Conservation (phyloP, 1,140 invertebrate genomes). For the Cydia strobilella region DNA sequence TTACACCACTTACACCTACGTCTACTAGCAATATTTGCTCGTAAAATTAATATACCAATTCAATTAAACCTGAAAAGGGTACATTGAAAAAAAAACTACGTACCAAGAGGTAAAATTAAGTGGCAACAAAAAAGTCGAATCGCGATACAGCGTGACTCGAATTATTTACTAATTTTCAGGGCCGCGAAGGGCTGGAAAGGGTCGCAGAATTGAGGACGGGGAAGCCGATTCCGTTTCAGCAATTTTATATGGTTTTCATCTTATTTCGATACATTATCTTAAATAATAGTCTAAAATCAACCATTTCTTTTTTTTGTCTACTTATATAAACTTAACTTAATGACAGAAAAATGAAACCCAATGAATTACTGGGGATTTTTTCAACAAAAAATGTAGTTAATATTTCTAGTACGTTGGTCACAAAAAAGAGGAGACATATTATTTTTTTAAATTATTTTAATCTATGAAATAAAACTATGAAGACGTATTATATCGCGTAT, state of each 20-base stretch:
- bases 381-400: too few species aligned
- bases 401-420: not conserved
- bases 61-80: not conserved
- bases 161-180: not conserved
- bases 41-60: not conserved
- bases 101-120: not conserved
- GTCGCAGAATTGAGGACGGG: not conserved
- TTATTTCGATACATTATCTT: not conserved
- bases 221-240: too few species aligned
- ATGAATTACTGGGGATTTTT: too few species aligned
- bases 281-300: not conserved
- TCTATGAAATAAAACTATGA: too few species aligned
- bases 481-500: too few species aligned
- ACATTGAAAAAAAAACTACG: not conserved
- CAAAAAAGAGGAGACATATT: too few species aligned
- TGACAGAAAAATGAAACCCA: too few species aligned
- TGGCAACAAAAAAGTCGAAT: not conserved
- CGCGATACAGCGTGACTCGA: slow-evolving; percentile 3
- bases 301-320: too few species aligned
- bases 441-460: too few species aligned
- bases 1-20: too few species aligned
- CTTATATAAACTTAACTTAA: too few species aligned
- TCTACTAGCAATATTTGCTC: not conserved
- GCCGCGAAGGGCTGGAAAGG: not conserved
- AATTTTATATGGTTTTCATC: too few species aligned